Evolutionary conservation across 2,888 invertebrate genomes (phyloP), one percentile per base, ranked within the genome.

Genomic region (Dasypolia templi): DNA sequence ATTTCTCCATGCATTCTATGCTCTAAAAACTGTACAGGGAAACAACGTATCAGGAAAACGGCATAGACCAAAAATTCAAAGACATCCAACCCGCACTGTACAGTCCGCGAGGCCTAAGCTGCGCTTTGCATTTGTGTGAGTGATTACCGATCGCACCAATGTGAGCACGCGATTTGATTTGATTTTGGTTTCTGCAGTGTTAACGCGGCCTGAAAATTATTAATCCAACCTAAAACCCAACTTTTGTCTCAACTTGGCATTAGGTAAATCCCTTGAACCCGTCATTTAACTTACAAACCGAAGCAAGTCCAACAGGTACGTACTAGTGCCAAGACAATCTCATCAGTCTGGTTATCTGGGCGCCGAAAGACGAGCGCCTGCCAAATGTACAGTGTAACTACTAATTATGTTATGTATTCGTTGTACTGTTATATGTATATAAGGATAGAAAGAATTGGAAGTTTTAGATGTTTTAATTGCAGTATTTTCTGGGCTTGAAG

Each of bases 221-320:
- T 3, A 14, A 56, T 29, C 26, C 4, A 7, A 29, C 2, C 42
- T 0, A 22, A 11, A 44, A 3, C 4, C 3, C 0, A 11, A 26
- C 5, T 74, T 63, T 39, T 51, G 11, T 3, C 0, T 39, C 22
- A 7, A 59, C 22, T 81, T 75, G 75, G 63, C 75, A 59, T 44
- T 11, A 63, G 11, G 2, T 0, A 22, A 46, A 12, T 32, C 53
- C n/a, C 3, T 63, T 49, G 71, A 4, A 35, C 44, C 59, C 0
- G 22, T 49, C 22, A 49, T 44, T 72, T 72, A 72, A 68, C 63
- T 68, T 65, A 44, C 42, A 26, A 65, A 61, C 22, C 32, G 1
- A 19, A 49, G 12, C 42, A 77, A 55, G 44, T 29, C 12, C 80
- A 80, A 80, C 80, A 80, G 80, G 83, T 80, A 39, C 12, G 17